Percentiles rank a stretch among this genome's conserved stretches.
phyloP scores from a whole-genome alignment of 2,888 invertebrate species.

The Neelides folsomi region DNA sequence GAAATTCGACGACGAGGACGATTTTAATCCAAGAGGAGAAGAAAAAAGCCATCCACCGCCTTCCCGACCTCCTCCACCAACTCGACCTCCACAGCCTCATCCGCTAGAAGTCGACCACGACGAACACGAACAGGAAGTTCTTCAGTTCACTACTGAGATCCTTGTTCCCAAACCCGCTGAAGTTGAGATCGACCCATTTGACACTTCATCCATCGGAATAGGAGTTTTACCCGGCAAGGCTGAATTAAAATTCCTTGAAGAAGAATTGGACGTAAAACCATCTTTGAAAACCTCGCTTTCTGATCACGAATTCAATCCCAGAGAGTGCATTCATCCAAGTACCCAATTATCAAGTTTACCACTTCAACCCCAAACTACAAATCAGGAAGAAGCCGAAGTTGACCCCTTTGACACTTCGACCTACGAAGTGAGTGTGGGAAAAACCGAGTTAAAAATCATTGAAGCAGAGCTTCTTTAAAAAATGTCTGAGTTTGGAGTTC shows the following conservation, averaged over 20 bases:
- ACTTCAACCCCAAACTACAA: conserved; percentile 33
- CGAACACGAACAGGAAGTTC: conserved; percentile 4
- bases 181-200: conserved; percentile 58
- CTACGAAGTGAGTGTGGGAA: conserved; percentile 36
- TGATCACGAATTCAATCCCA: conserved; percentile 33
- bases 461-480: conserved; percentile 41
- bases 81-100: conserved; percentile 8
- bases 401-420: conserved; percentile 79
- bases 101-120: conserved; percentile 1
- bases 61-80: conserved; percentile 5
- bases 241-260: conserved; percentile 64
- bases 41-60: conserved; percentile 8
- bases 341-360: neutral
- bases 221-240: conserved; percentile 56
- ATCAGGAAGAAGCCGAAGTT: conserved; percentile 45
- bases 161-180: too few relatives aligned
- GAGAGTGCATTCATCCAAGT: conserved; percentile 10
- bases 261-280: conserved; percentile 44
- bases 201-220: conserved; percentile 61
- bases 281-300: conserved; percentile 33
- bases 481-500: conserved; percentile 6
- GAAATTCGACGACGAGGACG: conserved; percentile 1
- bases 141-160: neutral
- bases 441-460: conserved; percentile 45
- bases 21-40: neutral